Evolutionary conservation across 2,888 invertebrate species (phyloP).

Genomic region (Xiphydria camelus): DNA sequence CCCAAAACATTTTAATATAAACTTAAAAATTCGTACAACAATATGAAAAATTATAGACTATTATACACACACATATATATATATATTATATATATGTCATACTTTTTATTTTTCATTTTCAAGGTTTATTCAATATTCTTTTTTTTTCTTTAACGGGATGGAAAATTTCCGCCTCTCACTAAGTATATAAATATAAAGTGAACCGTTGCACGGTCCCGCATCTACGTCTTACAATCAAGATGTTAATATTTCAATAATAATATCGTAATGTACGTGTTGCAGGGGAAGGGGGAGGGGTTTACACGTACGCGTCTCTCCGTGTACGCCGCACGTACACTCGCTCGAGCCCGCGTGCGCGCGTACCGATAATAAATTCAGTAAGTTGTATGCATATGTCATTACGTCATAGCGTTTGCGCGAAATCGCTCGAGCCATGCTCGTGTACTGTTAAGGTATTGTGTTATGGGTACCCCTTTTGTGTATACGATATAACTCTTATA

Average conservation of each 20-base stretch:
- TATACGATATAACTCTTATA: slow-evolving; percentile 6
- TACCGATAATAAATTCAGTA: not conserved
- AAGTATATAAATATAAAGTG: slow-evolving; percentile 44
- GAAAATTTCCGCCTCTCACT: slow-evolving; percentile 70
- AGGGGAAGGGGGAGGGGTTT: not conserved
- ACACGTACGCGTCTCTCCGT: not conserved
- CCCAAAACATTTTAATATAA: slow-evolving; percentile 86
- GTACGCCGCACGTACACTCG: not conserved
- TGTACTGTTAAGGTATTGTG: slow-evolving; percentile 12
- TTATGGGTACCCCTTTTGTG: not conserved
- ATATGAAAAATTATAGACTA: slow-evolving; percentile 86
- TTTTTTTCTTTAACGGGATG: slow-evolving; percentile 62
- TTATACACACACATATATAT: slow-evolving; percentile 61
- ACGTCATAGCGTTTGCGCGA: not conserved
- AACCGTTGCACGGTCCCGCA: slow-evolving; percentile 30
- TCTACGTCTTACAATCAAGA: slow-evolving; percentile 30
- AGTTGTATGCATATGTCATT: not conserved
- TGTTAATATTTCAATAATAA: slow-evolving; percentile 15
- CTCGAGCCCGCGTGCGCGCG: not conserved
- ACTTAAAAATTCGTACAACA: slow-evolving; percentile 85
- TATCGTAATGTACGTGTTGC: slow-evolving; percentile 6
- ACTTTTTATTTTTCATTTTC: slow-evolving; percentile 26
- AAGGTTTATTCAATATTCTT: slow-evolving; percentile 26
- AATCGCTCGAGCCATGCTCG: slow-evolving; percentile 11
- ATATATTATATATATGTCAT: slow-evolving; percentile 29